These are phyloP conservation scores for Sylvilagus floridanus DNA, from an alignment of 2,797 vertebrate genomes.

Conservation along the genomic window DNA sequence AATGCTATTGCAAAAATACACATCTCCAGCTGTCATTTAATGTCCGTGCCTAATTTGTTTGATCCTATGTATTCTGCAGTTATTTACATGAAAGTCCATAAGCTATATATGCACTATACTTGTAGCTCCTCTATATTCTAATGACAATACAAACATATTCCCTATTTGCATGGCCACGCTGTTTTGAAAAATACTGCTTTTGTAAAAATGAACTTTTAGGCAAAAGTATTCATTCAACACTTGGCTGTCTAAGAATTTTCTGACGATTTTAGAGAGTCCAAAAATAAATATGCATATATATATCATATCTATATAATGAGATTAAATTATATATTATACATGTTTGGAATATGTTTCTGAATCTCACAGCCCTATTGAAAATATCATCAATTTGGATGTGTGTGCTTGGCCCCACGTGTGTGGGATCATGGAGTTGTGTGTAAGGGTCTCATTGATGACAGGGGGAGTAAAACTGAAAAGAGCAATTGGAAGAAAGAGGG, in stretches of 20 bases:
- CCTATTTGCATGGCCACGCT: neutral
- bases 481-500: constrained; percentile 57
- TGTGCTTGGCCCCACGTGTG: fast-evolving
- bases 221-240: neutral
- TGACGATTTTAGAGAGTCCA: neutral
- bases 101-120: neutral
- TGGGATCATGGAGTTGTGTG: fast-evolving
- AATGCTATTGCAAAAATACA: neutral
- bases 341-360: neutral
- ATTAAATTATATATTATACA: neutral
- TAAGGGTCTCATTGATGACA: neutral
- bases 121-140: neutral
- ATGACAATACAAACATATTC: neutral
- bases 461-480: neutral
- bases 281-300: neutral
- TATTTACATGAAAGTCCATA: neutral
- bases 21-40: neutral
- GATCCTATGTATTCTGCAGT: neutral
- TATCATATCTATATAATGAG: neutral
- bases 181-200: neutral
- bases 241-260: neutral
- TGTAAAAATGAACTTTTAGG: neutral
- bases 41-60: neutral
- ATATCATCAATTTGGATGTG: fast-evolving
- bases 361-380: neutral